Percentiles rank a stretch among this genome's conserved stretches.
phyloP scores from a whole-genome alignment of 2,113 vertebrate genomes.

The Phainopepla nitens region DNA sequence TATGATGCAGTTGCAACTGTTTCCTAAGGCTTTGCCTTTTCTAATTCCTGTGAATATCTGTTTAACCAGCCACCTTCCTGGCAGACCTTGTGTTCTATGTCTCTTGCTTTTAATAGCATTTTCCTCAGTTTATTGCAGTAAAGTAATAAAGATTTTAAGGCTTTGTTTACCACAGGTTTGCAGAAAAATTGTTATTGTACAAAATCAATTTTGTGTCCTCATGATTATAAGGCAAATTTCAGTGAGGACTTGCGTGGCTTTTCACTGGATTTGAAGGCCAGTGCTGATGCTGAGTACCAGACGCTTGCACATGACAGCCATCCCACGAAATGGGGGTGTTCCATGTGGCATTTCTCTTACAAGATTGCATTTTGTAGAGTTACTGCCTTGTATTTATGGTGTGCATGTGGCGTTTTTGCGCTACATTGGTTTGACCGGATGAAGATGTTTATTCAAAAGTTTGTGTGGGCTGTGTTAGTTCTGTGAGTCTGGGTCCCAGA shows the following conservation, averaged over 20 bases:
- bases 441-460: background rate
- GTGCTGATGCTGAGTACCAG: fast-evolving
- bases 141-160: background rate
- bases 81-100: background rate
- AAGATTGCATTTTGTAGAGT: background rate
- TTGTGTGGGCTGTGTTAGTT: background rate
- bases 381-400: background rate
- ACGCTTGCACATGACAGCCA: background rate
- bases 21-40: background rate
- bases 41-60: background rate
- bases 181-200: background rate
- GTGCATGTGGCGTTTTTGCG: background rate
- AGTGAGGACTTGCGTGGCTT: background rate
- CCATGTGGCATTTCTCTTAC: background rate
- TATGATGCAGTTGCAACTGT: background rate
- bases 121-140: background rate
- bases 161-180: background rate
- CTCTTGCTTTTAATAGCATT: background rate
- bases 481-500: background rate
- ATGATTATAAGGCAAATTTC: background rate
- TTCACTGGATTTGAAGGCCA: background rate
- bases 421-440: fast-evolving
- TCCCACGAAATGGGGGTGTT: background rate
- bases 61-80: background rate
- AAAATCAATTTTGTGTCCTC: background rate